Percentiles rank a stretch among this genome's conserved stretches.
Conservation (phyloP, 2,797 vertebrate species). For the Myotis daubentonii region DNA sequence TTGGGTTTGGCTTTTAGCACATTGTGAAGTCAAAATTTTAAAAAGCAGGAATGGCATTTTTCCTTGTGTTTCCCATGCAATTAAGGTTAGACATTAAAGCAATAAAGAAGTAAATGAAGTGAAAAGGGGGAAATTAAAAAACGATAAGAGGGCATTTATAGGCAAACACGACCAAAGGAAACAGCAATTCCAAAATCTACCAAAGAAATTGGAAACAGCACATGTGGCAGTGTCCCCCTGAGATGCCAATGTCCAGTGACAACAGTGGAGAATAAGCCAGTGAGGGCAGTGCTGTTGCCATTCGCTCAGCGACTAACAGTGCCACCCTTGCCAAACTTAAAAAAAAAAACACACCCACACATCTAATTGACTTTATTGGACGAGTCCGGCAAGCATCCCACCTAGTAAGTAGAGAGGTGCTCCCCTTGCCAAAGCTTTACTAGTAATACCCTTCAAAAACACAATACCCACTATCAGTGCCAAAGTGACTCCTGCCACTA, state of each 20-base stretch:
- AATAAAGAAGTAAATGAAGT: not conserved
- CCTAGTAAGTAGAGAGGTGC: not conserved
- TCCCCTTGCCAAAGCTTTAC: not conserved
- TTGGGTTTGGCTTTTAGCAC: not conserved
- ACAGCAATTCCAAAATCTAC: not conserved
- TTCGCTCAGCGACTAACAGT: not conserved
- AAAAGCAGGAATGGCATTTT: not conserved
- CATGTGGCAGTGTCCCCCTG: not conserved
- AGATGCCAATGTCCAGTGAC: not conserved
- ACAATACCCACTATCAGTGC: not conserved
- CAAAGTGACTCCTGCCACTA: not conserved
- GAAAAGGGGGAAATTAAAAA: not conserved
- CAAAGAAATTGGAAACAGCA: not conserved
- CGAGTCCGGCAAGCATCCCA: not conserved
- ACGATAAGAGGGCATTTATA: not conserved
- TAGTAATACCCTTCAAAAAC: not conserved
- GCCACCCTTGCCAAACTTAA: not conserved
- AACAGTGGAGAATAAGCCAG: not conserved
- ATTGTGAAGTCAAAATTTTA: not conserved
- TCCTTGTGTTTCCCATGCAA: not conserved
- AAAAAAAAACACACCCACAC: no score
- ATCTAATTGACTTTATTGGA: not conserved
- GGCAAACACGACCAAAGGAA: not conserved
- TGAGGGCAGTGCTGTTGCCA: not conserved
- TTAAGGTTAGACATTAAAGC: not conserved